These are phyloP conservation scores for Colistium nudipinnis DNA, from an alignment of 2,113 vertebrate species.

Conservation along the genomic window DNA sequence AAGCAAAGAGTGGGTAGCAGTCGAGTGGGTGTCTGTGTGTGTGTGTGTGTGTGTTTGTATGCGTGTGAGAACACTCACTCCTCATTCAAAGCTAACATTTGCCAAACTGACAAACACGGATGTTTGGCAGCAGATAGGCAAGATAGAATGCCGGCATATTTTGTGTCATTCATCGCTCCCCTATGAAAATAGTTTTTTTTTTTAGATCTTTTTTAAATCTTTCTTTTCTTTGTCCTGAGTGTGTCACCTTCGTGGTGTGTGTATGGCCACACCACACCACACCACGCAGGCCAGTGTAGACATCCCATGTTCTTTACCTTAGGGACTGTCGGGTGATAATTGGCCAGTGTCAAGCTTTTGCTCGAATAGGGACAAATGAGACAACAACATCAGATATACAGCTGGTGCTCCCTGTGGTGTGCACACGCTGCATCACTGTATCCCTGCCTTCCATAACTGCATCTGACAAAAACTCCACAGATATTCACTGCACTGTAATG, in stretches of 20 bases:
- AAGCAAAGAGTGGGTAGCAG: constrained; percentile 72
- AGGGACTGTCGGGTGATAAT: constrained; percentile 35
- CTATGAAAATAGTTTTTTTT: constrained; percentile 81
- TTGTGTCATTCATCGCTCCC: constrained; percentile 63
- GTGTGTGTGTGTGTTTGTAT: constrained; percentile 77
- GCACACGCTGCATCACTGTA: constrained; percentile 58
- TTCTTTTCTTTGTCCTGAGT: constrained; percentile 80
- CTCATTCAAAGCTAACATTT: constrained; percentile 77
- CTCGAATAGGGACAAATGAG: constrained; percentile 53
- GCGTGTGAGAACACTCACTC: constrained; percentile 54
- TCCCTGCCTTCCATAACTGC: constrained; percentile 46
- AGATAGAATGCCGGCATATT: constrained; percentile 73
- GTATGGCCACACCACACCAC: too few relatives aligned
- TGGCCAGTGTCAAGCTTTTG: constrained; percentile 46
- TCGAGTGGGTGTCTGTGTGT: constrained; percentile 78
- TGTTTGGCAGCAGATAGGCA: constrained; percentile 79
- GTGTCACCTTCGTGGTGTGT: too few relatives aligned
- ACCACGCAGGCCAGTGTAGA: constrained; percentile 33
- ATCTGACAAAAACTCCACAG: constrained; percentile 70
- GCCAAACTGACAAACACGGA: constrained; percentile 77
- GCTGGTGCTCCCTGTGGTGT: constrained; percentile 52
- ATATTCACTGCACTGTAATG: constrained; percentile 80
- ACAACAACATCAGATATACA: constrained; percentile 50
- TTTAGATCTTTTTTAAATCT: constrained; percentile 65
- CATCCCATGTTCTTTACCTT: constrained; percentile 32